Percentiles rank a stretch among this genome's conserved stretches.
These are phyloP conservation scores for Diplazon laetatorius DNA, from an alignment of 2,888 invertebrate species.

Conservation along the genomic window DNA sequence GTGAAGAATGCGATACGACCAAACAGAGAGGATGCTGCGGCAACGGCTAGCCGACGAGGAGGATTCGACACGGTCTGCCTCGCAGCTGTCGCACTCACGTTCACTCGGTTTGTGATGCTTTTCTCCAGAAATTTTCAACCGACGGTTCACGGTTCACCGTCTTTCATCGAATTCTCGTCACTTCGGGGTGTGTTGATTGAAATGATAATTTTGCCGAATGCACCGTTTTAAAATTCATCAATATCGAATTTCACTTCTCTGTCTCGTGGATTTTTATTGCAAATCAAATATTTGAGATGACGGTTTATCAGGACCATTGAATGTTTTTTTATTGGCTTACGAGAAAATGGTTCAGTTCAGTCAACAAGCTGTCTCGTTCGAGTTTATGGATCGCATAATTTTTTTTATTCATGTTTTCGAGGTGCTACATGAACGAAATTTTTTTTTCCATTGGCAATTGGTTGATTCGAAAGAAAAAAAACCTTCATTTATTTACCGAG, in stretches of 20 bases:
- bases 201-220: slow-evolving; percentile 10
- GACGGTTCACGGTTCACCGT: background rate
- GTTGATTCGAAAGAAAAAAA: background rate
- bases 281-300: background rate
- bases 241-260: background rate
- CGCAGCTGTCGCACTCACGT: slow-evolving; percentile 77
- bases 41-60: slow-evolving; percentile 61
- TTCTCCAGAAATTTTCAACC: slow-evolving; percentile 29
- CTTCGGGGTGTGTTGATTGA: slow-evolving; percentile 21
- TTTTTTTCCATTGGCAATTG: background rate
- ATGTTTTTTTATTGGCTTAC: background rate
- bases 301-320: background rate
- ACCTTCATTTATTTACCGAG: background rate
- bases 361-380: no score
- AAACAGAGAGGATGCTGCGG: slow-evolving; percentile 74
- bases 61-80: slow-evolving; percentile 70
- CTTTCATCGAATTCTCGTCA: slow-evolving; percentile 54
- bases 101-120: slow-evolving; percentile 41
- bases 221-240: slow-evolving; percentile 3
- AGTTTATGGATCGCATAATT: background rate
- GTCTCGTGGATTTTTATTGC: background rate
- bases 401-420: background rate
- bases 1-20: slow-evolving; percentile 79
- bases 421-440: background rate
- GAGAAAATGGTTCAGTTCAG: background rate